Percentiles rank a stretch among this genome's conserved stretches.
Evolutionary conservation across 2,797 vertebrate genomes (phyloP).

Genomic region (Epinephelus malabaricus): DNA sequence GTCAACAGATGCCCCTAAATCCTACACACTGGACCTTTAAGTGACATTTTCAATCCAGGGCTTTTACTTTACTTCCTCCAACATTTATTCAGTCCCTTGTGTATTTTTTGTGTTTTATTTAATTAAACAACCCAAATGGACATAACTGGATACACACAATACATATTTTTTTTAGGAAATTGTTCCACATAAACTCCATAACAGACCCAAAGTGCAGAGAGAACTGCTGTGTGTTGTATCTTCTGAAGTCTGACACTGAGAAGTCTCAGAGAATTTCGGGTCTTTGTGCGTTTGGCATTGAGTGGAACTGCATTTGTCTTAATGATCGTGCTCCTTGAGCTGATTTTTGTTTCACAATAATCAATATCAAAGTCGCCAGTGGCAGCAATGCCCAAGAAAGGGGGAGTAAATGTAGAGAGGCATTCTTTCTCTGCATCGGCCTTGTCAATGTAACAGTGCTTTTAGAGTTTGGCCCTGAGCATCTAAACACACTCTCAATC

Average conservation of each 20-base stretch:
- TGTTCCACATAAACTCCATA: not conserved
- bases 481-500: conserved; percentile 89
- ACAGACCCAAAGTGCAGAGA: not conserved
- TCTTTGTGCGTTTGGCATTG: conserved; percentile 80
- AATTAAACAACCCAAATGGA: not conserved
- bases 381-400: conserved; percentile 82
- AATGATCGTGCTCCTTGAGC: conserved; percentile 86
- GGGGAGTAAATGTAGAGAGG: conserved; percentile 77
- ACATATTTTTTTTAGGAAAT: not conserved
- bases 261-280: conserved; percentile 55
- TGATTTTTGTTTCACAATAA: conserved; percentile 87
- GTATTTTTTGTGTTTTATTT: not conserved
- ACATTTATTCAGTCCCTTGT: not conserved
- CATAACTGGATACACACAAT: not conserved
- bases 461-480: conserved; percentile 91
- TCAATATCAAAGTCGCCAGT: conserved; percentile 86
- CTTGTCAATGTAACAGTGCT: conserved; percentile 90
- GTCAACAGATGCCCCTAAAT: too few species aligned
- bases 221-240: conserved; percentile 11
- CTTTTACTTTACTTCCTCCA: not conserved
- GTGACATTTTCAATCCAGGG: not conserved
- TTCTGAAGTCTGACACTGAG: conserved; percentile 48
- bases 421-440: conserved; percentile 85
- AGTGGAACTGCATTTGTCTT: conserved; percentile 85
- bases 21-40: not conserved